Percentiles rank a stretch among this genome's conserved stretches.
Conservation (phyloP, 2,113 vertebrate genomes). For the Barbus barbus region DNA sequence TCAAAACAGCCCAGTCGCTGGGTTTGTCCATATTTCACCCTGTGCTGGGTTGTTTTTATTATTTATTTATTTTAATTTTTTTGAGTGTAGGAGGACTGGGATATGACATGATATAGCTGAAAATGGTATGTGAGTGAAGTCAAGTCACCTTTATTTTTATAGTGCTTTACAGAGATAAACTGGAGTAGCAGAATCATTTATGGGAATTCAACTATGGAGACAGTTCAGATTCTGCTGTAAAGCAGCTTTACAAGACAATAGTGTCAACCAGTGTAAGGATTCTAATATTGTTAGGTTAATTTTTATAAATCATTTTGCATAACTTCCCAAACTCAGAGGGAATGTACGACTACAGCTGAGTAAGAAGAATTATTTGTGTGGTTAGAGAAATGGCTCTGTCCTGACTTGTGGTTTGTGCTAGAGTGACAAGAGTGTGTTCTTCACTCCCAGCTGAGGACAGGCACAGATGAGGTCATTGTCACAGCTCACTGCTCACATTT, state of each 20-base stretch:
- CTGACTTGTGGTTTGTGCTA: constrained; percentile 1
- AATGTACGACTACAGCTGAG: background rate
- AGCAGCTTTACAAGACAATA: no score
- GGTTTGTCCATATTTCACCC: no score
- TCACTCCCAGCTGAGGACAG: background rate
- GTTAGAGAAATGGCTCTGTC: background rate
- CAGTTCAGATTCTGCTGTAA: no score
- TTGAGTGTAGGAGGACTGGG: no score
- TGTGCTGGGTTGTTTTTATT: no score
- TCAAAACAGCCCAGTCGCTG: no score
- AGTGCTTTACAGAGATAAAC: no score
- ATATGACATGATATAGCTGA: no score
- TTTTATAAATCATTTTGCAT: background rate
- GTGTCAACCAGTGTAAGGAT: background rate
- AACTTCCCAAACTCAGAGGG: background rate
- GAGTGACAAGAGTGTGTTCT: background rate
- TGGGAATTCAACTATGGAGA: no score
- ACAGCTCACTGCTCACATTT: background rate
- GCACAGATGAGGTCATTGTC: background rate
- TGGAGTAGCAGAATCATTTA: no score
- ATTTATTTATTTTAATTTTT: no score
- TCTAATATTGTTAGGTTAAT: background rate
- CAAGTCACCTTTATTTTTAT: no score
- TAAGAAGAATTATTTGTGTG: background rate
- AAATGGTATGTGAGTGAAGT: background rate